These are phyloP conservation scores for Mormyrops boulengeri DNA, from an alignment of 2,797 vertebrate species.

Conservation along the genomic window DNA sequence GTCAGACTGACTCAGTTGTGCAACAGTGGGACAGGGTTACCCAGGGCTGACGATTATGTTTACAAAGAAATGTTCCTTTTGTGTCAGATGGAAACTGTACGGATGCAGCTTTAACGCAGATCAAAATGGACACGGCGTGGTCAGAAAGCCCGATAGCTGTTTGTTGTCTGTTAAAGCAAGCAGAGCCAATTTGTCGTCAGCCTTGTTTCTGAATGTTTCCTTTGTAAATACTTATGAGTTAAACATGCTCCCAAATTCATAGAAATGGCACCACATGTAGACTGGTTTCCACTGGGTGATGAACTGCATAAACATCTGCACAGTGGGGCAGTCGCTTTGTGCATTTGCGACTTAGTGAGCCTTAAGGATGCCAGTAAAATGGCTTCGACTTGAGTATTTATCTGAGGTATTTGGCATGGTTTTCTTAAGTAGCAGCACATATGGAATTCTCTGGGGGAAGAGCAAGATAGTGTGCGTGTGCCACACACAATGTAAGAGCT, in stretches of 20 bases:
- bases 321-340: neutral
- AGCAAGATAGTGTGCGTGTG: neutral
- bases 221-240: neutral
- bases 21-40: neutral
- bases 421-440: neutral
- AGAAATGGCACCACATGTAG: neutral
- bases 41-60: neutral
- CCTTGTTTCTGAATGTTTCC: neutral
- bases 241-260: neutral
- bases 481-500: neutral
- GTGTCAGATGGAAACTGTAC: neutral
- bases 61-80: conserved; percentile 3
- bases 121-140: neutral
- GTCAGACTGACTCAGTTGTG: neutral
- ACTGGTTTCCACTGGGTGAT: neutral
- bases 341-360: neutral
- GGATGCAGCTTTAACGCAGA: neutral
- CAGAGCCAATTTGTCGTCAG: neutral
- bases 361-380: neutral
- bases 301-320: neutral
- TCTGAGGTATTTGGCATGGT: neutral
- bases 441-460: neutral
- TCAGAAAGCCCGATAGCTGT: neutral
- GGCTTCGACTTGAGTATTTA: neutral
- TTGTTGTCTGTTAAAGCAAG: neutral